Evolutionary conservation across 2,797 vertebrate genomes (phyloP), one percentile per base, ranked within the genome.

Genomic region (Acrocephalus scirpaceus): DNA sequence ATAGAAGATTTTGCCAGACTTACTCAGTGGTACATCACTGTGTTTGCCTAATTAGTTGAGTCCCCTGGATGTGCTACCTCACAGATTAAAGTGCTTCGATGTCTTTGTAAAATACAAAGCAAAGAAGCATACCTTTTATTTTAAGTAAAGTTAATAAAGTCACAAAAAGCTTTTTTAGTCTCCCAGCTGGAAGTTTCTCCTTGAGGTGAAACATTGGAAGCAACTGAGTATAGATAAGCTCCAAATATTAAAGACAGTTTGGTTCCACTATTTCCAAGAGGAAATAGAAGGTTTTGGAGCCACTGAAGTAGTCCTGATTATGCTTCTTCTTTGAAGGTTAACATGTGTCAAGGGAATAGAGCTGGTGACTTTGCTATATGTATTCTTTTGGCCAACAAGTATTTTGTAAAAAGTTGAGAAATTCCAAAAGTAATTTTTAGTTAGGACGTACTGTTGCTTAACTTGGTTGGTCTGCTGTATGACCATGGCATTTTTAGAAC

Each of bases 71-170:
- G 3, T 15, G 5, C 50, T 73, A 19, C 60, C 69, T 77, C 42
- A 76, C 57, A 47, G 58, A 86, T 88, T 91, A 70, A 94, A 94
- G 44, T 70, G 8, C 10, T 32, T 61, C 8, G 0, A 22, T 57
- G 20, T 57, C 56, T 89, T 74, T 94, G 64, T 81, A 66, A 93
- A 94, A 83, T 60, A 85, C 34, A 80, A 94, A 90, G 40, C 29
- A 17, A 76, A 78, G 70, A 88, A 91, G 7, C 26, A 73, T 36
- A 81, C 16, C 5, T 90, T 84, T 84, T 62, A 66, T 86, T 90
- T 51, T 81, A 75, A 86, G 50, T 65, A 72, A 80, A 80, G 48
- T 76, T 90, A 86, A 93, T 93, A 81, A 90, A 62, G 40, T 60
- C 47, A 60, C 44, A 21, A 78, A 88, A 75, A 13, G 10, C 13